phyloP scores from a whole-genome alignment of 2,113 vertebrate species.

The Hypomesus transpacificus region DNA sequence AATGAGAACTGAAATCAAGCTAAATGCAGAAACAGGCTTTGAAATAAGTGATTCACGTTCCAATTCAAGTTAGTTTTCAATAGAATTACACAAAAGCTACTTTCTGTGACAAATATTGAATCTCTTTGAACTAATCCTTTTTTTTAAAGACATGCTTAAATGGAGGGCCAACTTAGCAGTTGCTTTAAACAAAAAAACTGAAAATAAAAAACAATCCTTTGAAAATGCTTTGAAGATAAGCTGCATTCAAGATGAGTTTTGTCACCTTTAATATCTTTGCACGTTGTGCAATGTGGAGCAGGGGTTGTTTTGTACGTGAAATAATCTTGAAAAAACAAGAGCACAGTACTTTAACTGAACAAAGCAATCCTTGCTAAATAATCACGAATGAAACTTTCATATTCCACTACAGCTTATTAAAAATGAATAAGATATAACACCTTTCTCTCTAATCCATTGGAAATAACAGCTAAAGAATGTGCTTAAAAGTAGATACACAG shows the following conservation, averaged over 20 bases:
- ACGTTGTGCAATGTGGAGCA: slow-evolving; percentile 24
- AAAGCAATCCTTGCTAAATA: slow-evolving; percentile 29
- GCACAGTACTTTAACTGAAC: slow-evolving; percentile 26
- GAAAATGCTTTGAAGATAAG: slow-evolving; percentile 55
- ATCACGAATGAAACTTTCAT: slow-evolving; percentile 33
- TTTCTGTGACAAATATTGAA: slow-evolving; percentile 31
- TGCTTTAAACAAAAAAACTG: slow-evolving; percentile 47
- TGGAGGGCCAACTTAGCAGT: slow-evolving; percentile 30
- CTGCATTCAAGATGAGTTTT: slow-evolving; percentile 40
- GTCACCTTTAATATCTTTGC: slow-evolving; percentile 52
- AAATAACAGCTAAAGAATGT: slow-evolving; percentile 20
- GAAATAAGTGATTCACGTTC: neutral
- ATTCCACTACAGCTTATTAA: slow-evolving; percentile 48
- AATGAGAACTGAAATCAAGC: no score
- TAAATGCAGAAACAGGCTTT: no score
- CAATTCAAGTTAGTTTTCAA: slow-evolving; percentile 23
- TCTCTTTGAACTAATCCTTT: slow-evolving; percentile 47
- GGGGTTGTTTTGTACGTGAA: slow-evolving; percentile 40
- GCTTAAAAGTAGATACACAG: neutral
- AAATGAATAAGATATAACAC: slow-evolving; percentile 46
- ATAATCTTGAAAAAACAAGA: slow-evolving; percentile 46
- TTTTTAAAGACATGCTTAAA: slow-evolving; percentile 43
- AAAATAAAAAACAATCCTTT: slow-evolving; percentile 42
- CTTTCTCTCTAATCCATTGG: slow-evolving; percentile 38
- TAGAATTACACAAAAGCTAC: slow-evolving; percentile 32